Evolutionary conservation across 2,113 vertebrate genomes (phyloP).

Genomic region (Himantopus leucocephalus): DNA sequence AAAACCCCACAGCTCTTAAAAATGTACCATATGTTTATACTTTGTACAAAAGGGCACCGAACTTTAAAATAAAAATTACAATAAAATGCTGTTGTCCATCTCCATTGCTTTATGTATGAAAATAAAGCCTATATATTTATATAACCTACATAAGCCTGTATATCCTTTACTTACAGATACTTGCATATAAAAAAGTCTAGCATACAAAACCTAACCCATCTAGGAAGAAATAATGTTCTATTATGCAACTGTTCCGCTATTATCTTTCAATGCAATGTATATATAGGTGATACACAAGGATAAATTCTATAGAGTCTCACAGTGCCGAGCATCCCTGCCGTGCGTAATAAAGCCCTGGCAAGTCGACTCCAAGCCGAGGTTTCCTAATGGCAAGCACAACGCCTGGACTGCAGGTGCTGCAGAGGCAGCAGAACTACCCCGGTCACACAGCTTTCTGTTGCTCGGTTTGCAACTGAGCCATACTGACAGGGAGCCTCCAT

Average conservation of each 20-base stretch:
- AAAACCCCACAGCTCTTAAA: neutral
- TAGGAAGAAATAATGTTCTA: neutral
- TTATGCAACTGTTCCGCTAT: conserved; percentile 31
- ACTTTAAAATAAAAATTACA: neutral
- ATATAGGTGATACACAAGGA: neutral
- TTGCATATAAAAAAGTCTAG: neutral
- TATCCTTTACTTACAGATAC: neutral
- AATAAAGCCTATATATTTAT: neutral
- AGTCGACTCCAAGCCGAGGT: neutral
- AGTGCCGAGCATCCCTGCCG: neutral
- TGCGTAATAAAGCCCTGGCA: neutral
- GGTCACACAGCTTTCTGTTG: neutral
- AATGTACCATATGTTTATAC: neutral
- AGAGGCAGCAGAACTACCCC: neutral
- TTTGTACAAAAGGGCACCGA: neutral
- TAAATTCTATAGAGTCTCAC: neutral
- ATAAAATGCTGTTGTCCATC: neutral
- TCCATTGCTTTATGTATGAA: neutral
- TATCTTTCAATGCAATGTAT: neutral
- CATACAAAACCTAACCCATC: neutral
- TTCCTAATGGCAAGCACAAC: neutral
- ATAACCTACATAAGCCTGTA: neutral
- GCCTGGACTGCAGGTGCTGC: neutral
- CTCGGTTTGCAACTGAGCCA: neutral
- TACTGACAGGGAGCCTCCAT: neutral